Evolutionary conservation across 2,797 vertebrate species (phyloP).

Genomic region (Salarias fasciatus): DNA sequence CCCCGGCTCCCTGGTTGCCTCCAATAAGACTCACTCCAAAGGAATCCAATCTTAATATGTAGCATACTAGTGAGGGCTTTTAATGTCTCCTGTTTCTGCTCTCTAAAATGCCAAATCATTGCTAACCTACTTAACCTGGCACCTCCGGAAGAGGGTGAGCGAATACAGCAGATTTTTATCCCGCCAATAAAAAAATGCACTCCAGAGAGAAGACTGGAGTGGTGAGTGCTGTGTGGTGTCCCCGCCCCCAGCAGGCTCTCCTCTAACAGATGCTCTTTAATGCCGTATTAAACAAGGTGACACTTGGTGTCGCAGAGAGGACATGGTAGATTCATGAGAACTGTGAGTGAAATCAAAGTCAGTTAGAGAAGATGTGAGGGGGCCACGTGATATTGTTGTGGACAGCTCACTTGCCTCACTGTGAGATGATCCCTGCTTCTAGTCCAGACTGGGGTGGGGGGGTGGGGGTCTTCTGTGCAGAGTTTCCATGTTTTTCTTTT

Average conservation of each 20-base stretch:
- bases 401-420: too few species aligned
- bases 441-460: too few species aligned
- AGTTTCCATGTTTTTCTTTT: too few species aligned
- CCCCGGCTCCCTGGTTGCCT: slow-evolving; percentile 28
- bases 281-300: slow-evolving; percentile 69
- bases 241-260: slow-evolving; percentile 40
- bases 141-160: slow-evolving; percentile 64
- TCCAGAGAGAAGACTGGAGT: neutral
- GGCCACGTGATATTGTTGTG: too few species aligned
- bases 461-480: too few species aligned
- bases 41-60: slow-evolving; percentile 72
- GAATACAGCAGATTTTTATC: slow-evolving; percentile 69
- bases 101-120: slow-evolving; percentile 76
- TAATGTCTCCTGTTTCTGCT: slow-evolving; percentile 75
- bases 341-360: slow-evolving; percentile 59
- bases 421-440: too few species aligned
- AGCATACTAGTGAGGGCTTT: slow-evolving; percentile 70
- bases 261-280: slow-evolving; percentile 68
- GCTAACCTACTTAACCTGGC: slow-evolving; percentile 74
- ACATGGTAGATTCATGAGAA: too few species aligned
- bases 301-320: neutral
- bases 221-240: neutral
- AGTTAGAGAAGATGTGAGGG: neutral
- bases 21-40: slow-evolving; percentile 43
- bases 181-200: slow-evolving; percentile 36